Conservation (phyloP, 2,113 vertebrate genomes). For the Eretmochelys imbricata region DNA sequence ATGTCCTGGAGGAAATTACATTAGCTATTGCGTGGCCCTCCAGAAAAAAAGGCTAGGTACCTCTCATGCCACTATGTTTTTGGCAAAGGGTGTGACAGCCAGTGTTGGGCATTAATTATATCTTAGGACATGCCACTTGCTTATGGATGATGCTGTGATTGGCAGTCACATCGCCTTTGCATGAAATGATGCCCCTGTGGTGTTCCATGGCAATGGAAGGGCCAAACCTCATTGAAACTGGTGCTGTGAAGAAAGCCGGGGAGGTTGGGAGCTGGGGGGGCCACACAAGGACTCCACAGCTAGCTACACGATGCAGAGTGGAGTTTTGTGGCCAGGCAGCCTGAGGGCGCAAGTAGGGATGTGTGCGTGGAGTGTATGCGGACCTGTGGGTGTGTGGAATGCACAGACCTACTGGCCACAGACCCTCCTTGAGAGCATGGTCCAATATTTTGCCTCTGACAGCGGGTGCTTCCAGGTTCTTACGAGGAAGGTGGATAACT, state of each 20-base stretch:
- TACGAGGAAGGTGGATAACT: not conserved
- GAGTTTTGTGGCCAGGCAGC: not conserved
- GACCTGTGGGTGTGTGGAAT: not conserved
- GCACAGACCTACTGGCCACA: not conserved
- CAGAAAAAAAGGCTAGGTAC: conserved; percentile 45
- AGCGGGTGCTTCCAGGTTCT: not conserved
- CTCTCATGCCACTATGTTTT: conserved; percentile 34
- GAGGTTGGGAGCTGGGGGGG: not conserved
- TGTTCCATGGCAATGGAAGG: not conserved
- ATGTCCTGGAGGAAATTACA: conserved; percentile 49
- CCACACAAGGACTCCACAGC: not conserved
- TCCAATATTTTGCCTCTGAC: not conserved
- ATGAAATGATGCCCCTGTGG: accelerated
- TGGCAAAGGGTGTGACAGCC: not conserved
- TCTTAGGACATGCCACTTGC: not conserved
- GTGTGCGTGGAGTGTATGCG: too few relatives aligned
- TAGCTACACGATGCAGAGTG: too few relatives aligned
- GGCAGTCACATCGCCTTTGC: not conserved
- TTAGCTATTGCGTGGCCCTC: conserved; percentile 41
- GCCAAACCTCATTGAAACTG: not conserved
- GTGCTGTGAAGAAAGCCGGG: not conserved
- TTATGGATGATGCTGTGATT: not conserved
- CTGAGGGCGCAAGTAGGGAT: not conserved
- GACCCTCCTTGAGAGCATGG: not conserved
- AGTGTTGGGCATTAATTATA: not conserved